Conservation (phyloP, 2,888 invertebrate genomes). For the Gymnocheta viridis region DNA sequence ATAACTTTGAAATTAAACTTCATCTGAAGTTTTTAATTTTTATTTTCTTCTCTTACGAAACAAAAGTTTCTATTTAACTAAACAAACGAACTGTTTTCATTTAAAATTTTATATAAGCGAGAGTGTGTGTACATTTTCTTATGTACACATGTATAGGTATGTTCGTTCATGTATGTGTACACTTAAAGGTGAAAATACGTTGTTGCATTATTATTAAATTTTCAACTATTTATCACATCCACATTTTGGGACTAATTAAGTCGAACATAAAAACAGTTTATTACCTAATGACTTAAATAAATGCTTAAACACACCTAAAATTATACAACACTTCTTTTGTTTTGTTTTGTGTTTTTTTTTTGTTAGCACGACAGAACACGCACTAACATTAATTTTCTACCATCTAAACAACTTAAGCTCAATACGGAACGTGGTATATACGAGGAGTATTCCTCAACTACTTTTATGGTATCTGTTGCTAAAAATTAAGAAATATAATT, state of each 20-base stretch:
- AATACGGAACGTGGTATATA: neutral
- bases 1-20: neutral
- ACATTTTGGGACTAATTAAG: conserved; percentile 62
- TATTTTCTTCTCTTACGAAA: neutral
- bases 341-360: neutral
- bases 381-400: conserved; percentile 62
- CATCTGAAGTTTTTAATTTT: neutral
- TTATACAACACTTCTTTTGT: conserved; percentile 42
- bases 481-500: too few relatives aligned
- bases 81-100: neutral
- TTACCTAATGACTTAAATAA: conserved; percentile 69
- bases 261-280: conserved; percentile 66
- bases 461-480: too few relatives aligned
- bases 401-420: neutral
- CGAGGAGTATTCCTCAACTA: neutral
- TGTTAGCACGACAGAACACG: conserved; percentile 60
- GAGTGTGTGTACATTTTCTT: neutral
- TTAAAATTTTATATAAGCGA: neutral
- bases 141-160: neutral
- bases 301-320: conserved; percentile 65
- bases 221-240: conserved; percentile 52
- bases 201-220: conserved; percentile 44
- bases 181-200: conserved; percentile 12
- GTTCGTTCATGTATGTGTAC: too few relatives aligned
- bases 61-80: neutral